Evolutionary conservation across 2,113 vertebrate genomes (phyloP), one percentile per base, ranked within the genome.

Genomic region (Podocnemis expansa): DNA sequence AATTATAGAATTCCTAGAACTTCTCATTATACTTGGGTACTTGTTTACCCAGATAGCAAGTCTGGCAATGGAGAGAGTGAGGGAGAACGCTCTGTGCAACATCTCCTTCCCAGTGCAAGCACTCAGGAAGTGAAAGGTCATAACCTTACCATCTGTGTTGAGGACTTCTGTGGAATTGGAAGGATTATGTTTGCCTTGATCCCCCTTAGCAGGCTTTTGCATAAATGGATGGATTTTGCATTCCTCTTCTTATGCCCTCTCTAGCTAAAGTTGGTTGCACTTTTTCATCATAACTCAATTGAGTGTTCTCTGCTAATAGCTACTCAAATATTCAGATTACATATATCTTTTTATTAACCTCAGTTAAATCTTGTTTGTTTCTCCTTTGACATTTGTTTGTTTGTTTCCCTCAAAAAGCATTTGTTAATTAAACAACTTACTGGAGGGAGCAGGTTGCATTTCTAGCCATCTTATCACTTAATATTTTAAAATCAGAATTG

Each of bases 321-420:
- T 75, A 96, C 78, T 83, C 92, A 88, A 58, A 45, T 84, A 75
- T 91, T 95, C 34, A 93, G 94, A 89, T 91, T 89, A 86, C 80
- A 93, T 45, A 52, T 29, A 70, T 12, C 78, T 55, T 84, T 94
- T 87, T 93, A 92, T 67, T 93, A 90, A 96, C 87, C 94, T 90
- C 94, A 92, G 90, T 45, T 63, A 73, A 80, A 43, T 51, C 89
- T 93, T 41, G 86, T 51, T 89, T 92, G n/a, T 55, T 88, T 92
- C 83, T 88, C 87, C 89, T 89, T 54, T 19, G 79, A 89, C 56
- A 87, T 87, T 89, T 89, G 34, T 41, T 79, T 91, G 6, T 47
- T 47, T n/a, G n/a, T 75, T 43, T 45, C 51, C 51, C 38, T 47
- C 58, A 70, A 21, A 47, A n/a, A 4, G 34, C 34, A 70, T 67